These are phyloP conservation scores for Tetramorium alpestre DNA, from an alignment of 1,140 invertebrate genomes.

Conservation along the genomic window DNA sequence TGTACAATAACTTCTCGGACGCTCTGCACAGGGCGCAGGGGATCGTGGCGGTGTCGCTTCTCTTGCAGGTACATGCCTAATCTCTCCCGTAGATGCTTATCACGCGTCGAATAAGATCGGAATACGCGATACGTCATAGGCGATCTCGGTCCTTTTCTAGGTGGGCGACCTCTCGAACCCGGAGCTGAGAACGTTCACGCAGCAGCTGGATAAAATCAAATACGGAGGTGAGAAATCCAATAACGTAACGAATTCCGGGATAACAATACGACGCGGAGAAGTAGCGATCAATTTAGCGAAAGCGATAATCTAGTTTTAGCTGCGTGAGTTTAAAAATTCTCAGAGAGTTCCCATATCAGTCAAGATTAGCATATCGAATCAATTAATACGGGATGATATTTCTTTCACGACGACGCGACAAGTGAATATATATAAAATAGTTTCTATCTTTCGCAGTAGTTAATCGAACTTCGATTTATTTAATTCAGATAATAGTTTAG, in stretches of 20 bases:
- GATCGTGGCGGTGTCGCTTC: conserved; percentile 94
- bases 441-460: not conserved
- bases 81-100: conserved; percentile 54
- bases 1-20: conserved; percentile 96
- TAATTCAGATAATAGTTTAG: not conserved
- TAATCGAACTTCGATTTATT: not conserved
- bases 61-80: conserved; percentile 91
- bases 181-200: conserved; percentile 93
- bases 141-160: conserved; percentile 87
- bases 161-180: conserved; percentile 94
- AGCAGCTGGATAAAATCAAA: conserved; percentile 94
- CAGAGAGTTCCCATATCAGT: not conserved
- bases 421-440: not conserved
- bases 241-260: conserved; percentile 46
- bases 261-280: not conserved
- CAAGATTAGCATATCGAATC: conserved; percentile 27
- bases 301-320: conserved; percentile 10
- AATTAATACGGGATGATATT: conserved; percentile 10
- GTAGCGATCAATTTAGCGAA: not conserved
- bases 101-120: conserved; percentile 66
- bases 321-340: conserved; percentile 1
- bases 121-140: conserved; percentile 73
- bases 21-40: conserved; percentile 95
- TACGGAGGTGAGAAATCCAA: conserved; percentile 90
- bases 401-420: not conserved